Conservation (phyloP, 2,113 vertebrate genomes). For the Erythrolamprus reginae region DNA sequence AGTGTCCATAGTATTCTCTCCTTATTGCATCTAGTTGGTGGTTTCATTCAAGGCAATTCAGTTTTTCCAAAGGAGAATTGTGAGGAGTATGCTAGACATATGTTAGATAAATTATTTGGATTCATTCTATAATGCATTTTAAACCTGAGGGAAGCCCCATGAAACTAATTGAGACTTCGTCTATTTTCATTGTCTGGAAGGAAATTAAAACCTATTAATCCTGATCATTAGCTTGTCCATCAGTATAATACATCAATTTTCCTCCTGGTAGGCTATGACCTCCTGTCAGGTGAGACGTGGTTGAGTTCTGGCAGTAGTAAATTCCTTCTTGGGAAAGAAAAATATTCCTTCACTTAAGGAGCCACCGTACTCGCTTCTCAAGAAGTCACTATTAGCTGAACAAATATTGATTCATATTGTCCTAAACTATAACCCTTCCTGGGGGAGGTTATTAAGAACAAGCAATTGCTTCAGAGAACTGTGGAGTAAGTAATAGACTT, state of each 20-base stretch:
- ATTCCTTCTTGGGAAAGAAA: not conserved
- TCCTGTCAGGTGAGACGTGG: not conserved
- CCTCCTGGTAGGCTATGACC: not conserved
- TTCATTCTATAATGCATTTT: not conserved
- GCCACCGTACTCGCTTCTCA: not conserved
- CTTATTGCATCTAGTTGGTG: not conserved
- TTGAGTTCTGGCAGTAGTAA: not conserved
- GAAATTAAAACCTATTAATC: not conserved
- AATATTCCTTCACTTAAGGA: not conserved
- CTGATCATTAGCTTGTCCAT: not conserved
- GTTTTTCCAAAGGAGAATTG: not conserved
- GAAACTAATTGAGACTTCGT: not conserved
- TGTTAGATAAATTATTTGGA: not conserved
- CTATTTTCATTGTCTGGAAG: not conserved
- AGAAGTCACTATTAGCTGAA: not conserved
- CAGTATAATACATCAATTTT: no score
- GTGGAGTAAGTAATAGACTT: not conserved
- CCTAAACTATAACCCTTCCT: not conserved
- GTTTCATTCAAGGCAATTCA: not conserved
- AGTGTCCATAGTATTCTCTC: not conserved
- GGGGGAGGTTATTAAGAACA: not conserved
- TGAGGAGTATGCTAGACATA: not conserved
- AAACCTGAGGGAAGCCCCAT: not conserved
- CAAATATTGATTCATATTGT: not conserved
- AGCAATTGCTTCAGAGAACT: not conserved